Conservation (phyloP, 2,113 vertebrate genomes). For the Apodemus sylvaticus region DNA sequence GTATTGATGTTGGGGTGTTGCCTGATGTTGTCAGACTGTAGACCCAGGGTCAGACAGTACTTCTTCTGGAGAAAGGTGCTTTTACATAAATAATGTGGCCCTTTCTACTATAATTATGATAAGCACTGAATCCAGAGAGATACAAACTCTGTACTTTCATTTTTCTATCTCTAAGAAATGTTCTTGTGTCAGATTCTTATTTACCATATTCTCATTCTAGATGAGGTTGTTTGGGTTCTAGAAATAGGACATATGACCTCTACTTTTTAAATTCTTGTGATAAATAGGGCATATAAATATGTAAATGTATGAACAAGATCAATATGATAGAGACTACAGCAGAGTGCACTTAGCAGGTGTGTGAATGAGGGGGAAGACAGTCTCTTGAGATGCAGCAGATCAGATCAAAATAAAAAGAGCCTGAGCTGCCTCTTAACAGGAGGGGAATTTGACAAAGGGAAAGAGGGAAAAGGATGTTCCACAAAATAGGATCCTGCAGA, state of each 20-base stretch:
- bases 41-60: neutral
- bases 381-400: neutral
- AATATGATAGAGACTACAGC: neutral
- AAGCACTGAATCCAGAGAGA: slow-evolving; percentile 10
- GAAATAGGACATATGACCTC: neutral
- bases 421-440: neutral
- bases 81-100: neutral
- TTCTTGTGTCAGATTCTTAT: neutral
- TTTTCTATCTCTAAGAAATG: slow-evolving; percentile 53
- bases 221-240: neutral
- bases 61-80: neutral
- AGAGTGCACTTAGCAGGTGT: neutral
- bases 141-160: neutral
- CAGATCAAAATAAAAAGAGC: neutral
- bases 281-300: neutral
- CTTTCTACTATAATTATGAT: neutral
- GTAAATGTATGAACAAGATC: neutral
- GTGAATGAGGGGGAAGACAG: neutral
- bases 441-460: neutral
- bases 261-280: neutral
- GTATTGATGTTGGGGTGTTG: neutral
- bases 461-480: neutral
- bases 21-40: neutral
- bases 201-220: neutral
- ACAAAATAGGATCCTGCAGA: neutral